Evolutionary conservation across 2,113 vertebrate species (phyloP).

Genomic region (Saimiri boliviensis): DNA sequence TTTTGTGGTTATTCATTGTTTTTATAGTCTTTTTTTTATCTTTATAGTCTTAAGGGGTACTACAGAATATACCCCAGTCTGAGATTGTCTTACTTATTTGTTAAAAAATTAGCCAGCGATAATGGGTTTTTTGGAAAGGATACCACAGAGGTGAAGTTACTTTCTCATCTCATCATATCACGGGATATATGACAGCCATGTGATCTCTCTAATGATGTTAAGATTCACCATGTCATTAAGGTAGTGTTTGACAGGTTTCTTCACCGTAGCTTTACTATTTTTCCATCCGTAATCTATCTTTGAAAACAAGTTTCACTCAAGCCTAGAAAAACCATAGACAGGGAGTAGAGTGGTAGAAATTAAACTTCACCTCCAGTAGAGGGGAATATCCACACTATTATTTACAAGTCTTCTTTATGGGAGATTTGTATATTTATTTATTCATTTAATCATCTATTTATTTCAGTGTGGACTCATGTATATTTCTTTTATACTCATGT

Average conservation of each 20-base stretch:
- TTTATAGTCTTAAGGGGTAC: not conserved
- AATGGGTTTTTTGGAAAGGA: not conserved
- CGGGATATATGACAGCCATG: accelerated
- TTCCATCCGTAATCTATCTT: not conserved
- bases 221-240: not conserved
- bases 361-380: accelerated
- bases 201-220: not conserved
- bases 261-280: not conserved
- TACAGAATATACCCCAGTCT: not conserved
- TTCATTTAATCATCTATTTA: not conserved
- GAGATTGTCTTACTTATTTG: not conserved
- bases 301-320: not conserved
- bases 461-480: not conserved
- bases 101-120: not conserved
- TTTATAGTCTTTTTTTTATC: not conserved
- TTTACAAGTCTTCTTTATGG: not conserved
- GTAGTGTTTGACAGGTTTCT: not conserved
- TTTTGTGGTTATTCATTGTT: not conserved
- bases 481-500: not conserved
- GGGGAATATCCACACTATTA: not conserved
- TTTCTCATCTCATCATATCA: not conserved
- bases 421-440: not conserved
- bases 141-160: not conserved
- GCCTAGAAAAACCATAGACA: not conserved
- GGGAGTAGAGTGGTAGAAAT: not conserved